A percentile compares a stretch with the other conserved stretches of the same genome.
These are phyloP conservation scores for Tipula lateralis DNA, from an alignment of 2,888 invertebrate species.

Conservation along the genomic window DNA sequence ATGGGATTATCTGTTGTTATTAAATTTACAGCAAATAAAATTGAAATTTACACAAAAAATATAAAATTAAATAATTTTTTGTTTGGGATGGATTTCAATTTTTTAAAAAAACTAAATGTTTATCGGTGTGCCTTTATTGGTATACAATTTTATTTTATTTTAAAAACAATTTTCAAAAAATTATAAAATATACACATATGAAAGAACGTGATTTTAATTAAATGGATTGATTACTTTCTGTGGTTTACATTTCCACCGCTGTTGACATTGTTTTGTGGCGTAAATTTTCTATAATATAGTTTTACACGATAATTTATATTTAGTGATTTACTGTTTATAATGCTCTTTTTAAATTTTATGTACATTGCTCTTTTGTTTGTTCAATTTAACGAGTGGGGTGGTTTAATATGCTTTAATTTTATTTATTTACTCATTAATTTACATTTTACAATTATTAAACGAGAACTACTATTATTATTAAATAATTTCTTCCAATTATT, in stretches of 20 bases:
- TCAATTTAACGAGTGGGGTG: background rate
- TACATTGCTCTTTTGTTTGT: background rate
- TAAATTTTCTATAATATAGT: background rate
- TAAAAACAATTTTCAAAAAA: no score
- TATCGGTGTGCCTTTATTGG: background rate
- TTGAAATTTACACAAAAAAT: background rate
- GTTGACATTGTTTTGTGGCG: background rate
- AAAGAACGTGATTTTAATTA: conserved; percentile 1
- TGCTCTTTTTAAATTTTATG: background rate
- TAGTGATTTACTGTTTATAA: background rate
- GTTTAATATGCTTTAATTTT: background rate
- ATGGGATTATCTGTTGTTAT: background rate
- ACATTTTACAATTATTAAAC: background rate
- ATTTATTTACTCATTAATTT: background rate
- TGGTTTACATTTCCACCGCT: background rate
- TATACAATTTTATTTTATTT: background rate
- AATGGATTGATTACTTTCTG: conserved; percentile 8
- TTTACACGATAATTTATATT: background rate
- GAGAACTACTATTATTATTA: no score
- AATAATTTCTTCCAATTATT: no score
- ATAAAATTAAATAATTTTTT: background rate
- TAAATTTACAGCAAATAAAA: background rate
- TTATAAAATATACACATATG: background rate
- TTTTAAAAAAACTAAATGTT: background rate
- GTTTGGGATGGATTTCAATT: background rate